Evolutionary conservation across 2,888 invertebrate genomes (phyloP), one percentile per base, ranked within the genome.

Genomic region (Achlya flavicornis): DNA sequence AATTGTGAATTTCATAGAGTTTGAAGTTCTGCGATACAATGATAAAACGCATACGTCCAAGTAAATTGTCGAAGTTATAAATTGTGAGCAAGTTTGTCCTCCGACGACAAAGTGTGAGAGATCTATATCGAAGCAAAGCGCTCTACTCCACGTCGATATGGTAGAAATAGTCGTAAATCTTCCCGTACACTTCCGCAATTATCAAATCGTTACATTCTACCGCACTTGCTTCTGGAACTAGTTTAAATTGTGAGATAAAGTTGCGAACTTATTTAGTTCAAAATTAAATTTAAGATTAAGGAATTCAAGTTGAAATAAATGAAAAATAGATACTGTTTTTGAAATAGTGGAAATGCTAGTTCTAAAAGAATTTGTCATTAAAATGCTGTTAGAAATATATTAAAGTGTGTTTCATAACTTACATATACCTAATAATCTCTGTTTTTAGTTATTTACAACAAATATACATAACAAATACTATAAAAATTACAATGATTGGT

Each of bases 121-220:
- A 75, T 75, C 63, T 57, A 61, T 71, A 74, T 77, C 75, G 66
- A 60, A 62, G 64, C 63, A 62, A 66, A 63, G 68, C 66, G 66
- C 65, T 67, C 65, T 62, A 66, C 68, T 64, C 58, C 64, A 65
- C 64, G 65, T 67, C 70, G 73, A 74, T 73, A 73, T 66, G 66
- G 66, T 66, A 63, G 63, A 69, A 65, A 66, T 61, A 66, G 71
- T 74, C 70, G 76, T 82, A 79, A 82, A 80, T 81, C 80, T 77
- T 63, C 60, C 65, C 65, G 67, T 67, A 70, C 74, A 72, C 76
- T 80, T 83, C 80, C 80, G 77, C 75, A 80, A 80, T 81, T 81
- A 81, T 78, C 77, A 74, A 76, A 75, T 79, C 76, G 78, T 81
- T 81, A 78, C 73, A 74, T 75, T 71, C 70, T 67, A 60, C 41